These are phyloP conservation scores for Barypeithes pellucidus DNA, from an alignment of 2,888 invertebrate species.

Conservation along the genomic window DNA sequence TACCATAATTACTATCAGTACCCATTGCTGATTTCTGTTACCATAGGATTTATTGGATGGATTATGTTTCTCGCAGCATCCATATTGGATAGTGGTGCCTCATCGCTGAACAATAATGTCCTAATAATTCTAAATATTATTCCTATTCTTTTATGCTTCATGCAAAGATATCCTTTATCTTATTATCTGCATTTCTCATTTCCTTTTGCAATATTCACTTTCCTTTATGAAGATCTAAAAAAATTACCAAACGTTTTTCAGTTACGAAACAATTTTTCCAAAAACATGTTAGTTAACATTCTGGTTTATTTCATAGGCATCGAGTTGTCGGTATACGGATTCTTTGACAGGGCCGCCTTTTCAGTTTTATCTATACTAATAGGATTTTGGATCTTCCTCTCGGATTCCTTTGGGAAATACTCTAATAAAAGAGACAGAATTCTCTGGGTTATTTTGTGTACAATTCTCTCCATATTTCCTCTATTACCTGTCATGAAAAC, in stretches of 20 bases:
- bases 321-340: constrained; percentile 72
- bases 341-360: constrained; percentile 59
- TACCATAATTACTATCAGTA: constrained; percentile 63
- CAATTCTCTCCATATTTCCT: constrained; percentile 77
- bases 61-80: constrained; percentile 56
- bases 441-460: constrained; percentile 59
- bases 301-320: constrained; percentile 72
- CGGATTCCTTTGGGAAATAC: constrained; percentile 54
- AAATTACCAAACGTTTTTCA: constrained; percentile 3
- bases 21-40: constrained; percentile 59
- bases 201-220: constrained; percentile 57
- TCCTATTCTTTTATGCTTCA: constrained; percentile 53
- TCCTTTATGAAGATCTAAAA: constrained; percentile 37
- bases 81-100: constrained; percentile 35
- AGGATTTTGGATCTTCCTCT: constrained; percentile 57
- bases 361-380: constrained; percentile 58
- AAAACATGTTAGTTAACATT: constrained; percentile 35
- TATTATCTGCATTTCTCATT: constrained; percentile 63
- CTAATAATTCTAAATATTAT: constrained; percentile 32
- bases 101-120: background rate
- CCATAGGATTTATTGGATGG: constrained; percentile 61
- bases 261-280: constrained; percentile 33
- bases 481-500: constrained; percentile 83
- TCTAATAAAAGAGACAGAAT: constrained; percentile 57
- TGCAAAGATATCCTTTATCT: constrained; percentile 57